Conservation (phyloP, 1,140 invertebrate genomes). For the Drosophila ambigua region DNA sequence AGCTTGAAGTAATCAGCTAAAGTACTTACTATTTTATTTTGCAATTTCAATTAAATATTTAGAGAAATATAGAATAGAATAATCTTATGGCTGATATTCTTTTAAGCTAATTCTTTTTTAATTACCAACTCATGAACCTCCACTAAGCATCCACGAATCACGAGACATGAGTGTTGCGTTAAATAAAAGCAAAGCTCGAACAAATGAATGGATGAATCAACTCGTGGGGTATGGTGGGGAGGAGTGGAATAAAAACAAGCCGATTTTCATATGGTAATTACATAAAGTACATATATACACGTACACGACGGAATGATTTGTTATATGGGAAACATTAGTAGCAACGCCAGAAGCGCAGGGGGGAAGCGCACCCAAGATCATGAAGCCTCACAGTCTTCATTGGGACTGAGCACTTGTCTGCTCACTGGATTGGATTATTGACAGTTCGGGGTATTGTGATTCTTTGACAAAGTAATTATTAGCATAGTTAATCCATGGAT, state of each 20-base stretch:
- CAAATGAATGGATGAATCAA: slow-evolving; percentile 16
- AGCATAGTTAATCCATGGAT: slow-evolving; percentile 25
- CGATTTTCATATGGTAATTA: slow-evolving; percentile 65
- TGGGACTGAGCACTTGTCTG: too few relatives aligned
- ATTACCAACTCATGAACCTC: not conserved
- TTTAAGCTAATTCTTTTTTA: too few relatives aligned
- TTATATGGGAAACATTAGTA: slow-evolving; percentile 37
- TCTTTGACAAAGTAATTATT: slow-evolving; percentile 2
- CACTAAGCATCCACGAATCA: not conserved
- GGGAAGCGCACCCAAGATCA: slow-evolving; percentile 43
- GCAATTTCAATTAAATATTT: too few relatives aligned
- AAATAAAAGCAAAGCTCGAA: slow-evolving; percentile 69
- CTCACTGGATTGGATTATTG: not conserved
- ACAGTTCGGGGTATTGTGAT: not conserved
- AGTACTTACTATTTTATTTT: too few relatives aligned
- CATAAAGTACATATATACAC: slow-evolving; percentile 80
- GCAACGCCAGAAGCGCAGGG: slow-evolving; percentile 26
- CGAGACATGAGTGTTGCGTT: slow-evolving; percentile 40
- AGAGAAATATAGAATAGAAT: too few relatives aligned
- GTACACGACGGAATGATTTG: slow-evolving; percentile 53
- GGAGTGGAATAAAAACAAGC: slow-evolving; percentile 44
- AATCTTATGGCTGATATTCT: too few relatives aligned
- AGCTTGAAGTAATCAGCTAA: too few relatives aligned
- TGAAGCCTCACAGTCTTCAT: slow-evolving; percentile 3
- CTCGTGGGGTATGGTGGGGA: not conserved